Evolutionary conservation across 2,888 invertebrate genomes (phyloP).

Genomic region (Eustalomyia histrio): DNA sequence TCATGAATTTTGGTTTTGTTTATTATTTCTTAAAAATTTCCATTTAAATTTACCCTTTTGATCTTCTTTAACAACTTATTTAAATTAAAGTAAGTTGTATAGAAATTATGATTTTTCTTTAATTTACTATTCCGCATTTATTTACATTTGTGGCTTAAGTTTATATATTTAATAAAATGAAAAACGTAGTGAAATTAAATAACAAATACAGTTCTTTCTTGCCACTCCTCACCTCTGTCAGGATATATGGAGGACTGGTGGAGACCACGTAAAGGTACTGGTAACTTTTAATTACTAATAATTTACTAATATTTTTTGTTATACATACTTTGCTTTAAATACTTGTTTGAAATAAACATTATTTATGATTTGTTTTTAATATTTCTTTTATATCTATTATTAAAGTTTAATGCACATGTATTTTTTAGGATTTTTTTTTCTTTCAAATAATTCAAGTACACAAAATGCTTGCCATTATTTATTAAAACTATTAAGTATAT

Average conservation of each 20-base stretch:
- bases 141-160: constrained; percentile 40
- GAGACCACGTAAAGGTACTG: constrained; percentile 97
- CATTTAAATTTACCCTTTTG: too few relatives aligned
- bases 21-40: too few relatives aligned
- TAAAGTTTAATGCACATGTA: constrained; percentile 44
- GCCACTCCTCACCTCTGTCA: constrained; percentile 94
- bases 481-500: constrained; percentile 5
- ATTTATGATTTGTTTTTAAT: not conserved
- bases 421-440: constrained; percentile 25
- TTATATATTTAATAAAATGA: constrained; percentile 54
- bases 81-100: constrained; percentile 38
- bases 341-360: constrained; percentile 10
- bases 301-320: constrained; percentile 68
- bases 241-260: constrained; percentile 99
- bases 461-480: constrained; percentile 47
- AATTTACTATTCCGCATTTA: constrained; percentile 25
- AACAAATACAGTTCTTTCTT: constrained; percentile 82
- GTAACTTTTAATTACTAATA: constrained; percentile 59
- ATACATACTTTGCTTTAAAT: constrained; percentile 54
- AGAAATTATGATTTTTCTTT: constrained; percentile 36
- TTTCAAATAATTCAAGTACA: constrained; percentile 17
- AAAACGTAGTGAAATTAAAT: constrained; percentile 79
- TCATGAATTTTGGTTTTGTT: too few relatives aligned
- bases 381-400: constrained; percentile 17
- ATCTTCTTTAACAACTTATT: constrained; percentile 18